These are phyloP conservation scores for Pollenia labialis DNA, from an alignment of 2,888 invertebrate genomes.

Conservation along the genomic window DNA sequence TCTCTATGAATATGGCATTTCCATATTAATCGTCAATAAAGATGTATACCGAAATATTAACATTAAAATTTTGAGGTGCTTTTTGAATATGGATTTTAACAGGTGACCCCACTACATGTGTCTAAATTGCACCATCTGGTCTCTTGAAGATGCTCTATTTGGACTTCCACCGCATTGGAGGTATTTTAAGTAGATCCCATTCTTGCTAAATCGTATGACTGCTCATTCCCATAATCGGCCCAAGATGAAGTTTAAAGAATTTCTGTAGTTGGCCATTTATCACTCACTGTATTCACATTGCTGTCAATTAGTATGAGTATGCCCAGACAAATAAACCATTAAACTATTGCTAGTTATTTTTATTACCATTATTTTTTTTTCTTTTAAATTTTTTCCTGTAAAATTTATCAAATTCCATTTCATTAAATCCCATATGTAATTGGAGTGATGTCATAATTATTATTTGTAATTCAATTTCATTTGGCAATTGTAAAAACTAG, in stretches of 20 bases:
- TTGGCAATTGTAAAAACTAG: conserved; percentile 8
- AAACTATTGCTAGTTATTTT: neutral
- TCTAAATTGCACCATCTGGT: no score
- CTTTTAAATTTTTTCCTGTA: conserved; percentile 30
- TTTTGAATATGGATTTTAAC: no score
- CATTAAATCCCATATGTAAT: conserved; percentile 30
- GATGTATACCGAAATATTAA: no score
- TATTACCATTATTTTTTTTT: conserved; percentile 18
- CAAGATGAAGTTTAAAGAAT: no score
- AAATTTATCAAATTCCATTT: conserved; percentile 32
- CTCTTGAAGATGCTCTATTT: no score
- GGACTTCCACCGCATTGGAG: neutral
- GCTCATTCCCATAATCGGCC: no score
- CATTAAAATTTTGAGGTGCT: no score
- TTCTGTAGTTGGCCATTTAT: neutral
- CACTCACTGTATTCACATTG: conserved; percentile 34
- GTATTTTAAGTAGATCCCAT: no score
- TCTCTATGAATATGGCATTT: no score
- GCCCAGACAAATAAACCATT: neutral
- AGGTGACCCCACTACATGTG: no score
- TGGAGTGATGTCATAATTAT: conserved; percentile 49
- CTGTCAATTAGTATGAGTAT: conserved; percentile 33
- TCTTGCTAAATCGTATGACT: no score
- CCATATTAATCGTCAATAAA: no score
- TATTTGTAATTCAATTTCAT: conserved; percentile 21